Percentiles rank a stretch among this genome's conserved stretches.
These are phyloP conservation scores for Popillia japonica DNA, from an alignment of 1,140 invertebrate genomes.

Conservation along the genomic window DNA sequence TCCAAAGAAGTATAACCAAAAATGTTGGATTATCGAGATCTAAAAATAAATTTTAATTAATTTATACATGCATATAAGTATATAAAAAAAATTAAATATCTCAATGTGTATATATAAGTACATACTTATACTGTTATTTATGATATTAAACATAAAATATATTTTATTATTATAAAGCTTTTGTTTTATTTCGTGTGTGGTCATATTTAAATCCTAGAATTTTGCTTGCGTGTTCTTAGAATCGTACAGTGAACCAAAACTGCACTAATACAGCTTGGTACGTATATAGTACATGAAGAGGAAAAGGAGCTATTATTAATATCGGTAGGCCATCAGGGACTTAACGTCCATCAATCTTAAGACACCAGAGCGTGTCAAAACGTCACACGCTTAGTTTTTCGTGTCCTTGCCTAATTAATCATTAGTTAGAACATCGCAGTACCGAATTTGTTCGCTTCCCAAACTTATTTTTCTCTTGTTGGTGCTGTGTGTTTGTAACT, in stretches of 20 bases:
- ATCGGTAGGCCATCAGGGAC: not conserved
- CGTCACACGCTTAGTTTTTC: constrained; percentile 44
- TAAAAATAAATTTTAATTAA: constrained; percentile 3
- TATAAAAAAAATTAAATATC: constrained; percentile 11
- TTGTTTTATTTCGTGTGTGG: not conserved
- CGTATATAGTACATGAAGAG: no score
- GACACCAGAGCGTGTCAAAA: constrained; percentile 29
- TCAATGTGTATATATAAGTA: not conserved
- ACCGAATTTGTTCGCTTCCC: constrained; percentile 16
- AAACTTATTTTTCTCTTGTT: not conserved
- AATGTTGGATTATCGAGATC: not conserved
- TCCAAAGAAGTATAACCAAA: not conserved
- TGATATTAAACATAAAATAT: constrained; percentile 25
- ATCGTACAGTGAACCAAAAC: no score
- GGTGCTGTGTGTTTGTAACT: not conserved
- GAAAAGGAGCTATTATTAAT: not conserved
- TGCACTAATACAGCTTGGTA: no score
- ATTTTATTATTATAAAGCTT: constrained; percentile 15
- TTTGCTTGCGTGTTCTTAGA: no score
- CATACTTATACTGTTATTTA: constrained; percentile 32
- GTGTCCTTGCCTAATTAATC: constrained; percentile 43
- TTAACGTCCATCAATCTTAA: constrained; percentile 39
- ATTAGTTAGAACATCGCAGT: constrained; percentile 42
- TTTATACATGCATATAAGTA: no score
- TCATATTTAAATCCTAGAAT: no score